Evolutionary conservation across 2,113 vertebrate species (phyloP).

Genomic region (Phylloscopus trochilus): DNA sequence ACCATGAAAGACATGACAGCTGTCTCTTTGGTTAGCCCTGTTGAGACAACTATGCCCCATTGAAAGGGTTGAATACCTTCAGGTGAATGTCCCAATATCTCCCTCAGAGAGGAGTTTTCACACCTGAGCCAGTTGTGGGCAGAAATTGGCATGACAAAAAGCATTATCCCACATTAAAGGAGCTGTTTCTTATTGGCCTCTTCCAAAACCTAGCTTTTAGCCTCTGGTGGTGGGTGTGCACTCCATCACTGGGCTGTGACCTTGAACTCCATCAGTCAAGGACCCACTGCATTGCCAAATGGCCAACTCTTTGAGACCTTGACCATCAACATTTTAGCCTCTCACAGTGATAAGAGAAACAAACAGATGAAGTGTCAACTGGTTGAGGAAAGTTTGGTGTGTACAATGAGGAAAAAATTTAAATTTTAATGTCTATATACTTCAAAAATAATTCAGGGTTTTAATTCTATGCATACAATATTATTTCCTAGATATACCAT

Average conservation of each 20-base stretch:
- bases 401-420: background rate
- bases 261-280: background rate
- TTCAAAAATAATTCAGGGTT: background rate
- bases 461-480: background rate
- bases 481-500: background rate
- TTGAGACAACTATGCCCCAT: too few relatives aligned
- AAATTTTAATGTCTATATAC: background rate
- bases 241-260: background rate
- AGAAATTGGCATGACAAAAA: background rate
- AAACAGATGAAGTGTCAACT: background rate
- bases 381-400: background rate
- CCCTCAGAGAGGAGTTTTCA: background rate
- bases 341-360: background rate
- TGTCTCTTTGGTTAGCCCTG: background rate
- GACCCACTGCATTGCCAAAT: background rate
- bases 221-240: background rate
- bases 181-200: background rate
- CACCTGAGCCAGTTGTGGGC: background rate
- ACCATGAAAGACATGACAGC: background rate
- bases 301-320: rapidly evolving
- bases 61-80: background rate
- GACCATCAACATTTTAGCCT: background rate
- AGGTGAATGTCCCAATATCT: background rate
- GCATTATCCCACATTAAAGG: background rate
- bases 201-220: background rate